phyloP scores from a whole-genome alignment of 2,888 invertebrate species.

The Gari tellinella region DNA sequence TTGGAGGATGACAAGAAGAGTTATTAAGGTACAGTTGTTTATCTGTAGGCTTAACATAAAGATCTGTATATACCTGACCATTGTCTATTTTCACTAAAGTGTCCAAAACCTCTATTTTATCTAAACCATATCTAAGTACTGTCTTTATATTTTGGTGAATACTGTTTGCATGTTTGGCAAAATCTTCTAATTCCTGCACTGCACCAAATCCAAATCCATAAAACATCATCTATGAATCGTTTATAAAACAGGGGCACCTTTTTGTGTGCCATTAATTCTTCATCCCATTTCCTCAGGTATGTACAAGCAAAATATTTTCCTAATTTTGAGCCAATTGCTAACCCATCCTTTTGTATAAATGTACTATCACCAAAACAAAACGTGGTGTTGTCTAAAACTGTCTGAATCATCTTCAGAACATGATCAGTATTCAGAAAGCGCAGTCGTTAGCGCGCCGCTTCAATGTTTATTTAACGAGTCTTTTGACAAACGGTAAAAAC shows the following conservation, averaged over 20 bases:
- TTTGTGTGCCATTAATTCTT: no score
- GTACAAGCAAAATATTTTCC: constrained; percentile 28
- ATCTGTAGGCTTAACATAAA: constrained; percentile 9
- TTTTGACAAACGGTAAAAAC: no score
- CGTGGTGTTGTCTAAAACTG: constrained; percentile 30
- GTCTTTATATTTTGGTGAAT: neutral
- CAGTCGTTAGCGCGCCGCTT: no score
- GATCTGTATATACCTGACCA: constrained; percentile 3
- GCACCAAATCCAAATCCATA: constrained; percentile 2
- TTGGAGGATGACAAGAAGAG: constrained; percentile 3
- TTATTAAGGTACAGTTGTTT: constrained; percentile 6
- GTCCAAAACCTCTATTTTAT: constrained; percentile 5
- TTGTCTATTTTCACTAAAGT: constrained; percentile 8
- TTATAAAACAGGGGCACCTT: constrained; percentile 11
- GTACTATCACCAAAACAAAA: constrained; percentile 23
- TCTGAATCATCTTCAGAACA: constrained; percentile 19
- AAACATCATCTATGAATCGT: constrained; percentile 20
- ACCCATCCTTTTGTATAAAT: constrained; percentile 20
- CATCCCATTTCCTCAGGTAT: constrained; percentile 35
- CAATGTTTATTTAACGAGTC: no score
- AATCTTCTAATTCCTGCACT: neutral
- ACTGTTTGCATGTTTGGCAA: neutral
- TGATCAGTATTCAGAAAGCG: no score
- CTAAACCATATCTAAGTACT: no score
- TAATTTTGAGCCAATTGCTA: constrained; percentile 26